Evolutionary conservation across 35 echinoderm and acorn worm species (phyloP).

Genomic region (Chiridota heheva): DNA sequence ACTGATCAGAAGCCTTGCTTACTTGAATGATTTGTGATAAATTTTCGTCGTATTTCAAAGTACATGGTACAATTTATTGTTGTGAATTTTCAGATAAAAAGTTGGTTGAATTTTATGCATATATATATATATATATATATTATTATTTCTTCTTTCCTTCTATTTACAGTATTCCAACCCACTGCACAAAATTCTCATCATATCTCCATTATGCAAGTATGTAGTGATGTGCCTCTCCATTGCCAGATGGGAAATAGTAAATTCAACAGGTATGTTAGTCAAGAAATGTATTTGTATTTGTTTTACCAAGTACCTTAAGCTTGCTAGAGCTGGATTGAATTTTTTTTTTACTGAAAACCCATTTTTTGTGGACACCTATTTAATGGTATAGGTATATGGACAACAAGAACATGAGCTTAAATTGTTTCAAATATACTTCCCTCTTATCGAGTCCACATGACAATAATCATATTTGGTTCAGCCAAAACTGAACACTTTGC

Average conservation of each 20-base stretch:
- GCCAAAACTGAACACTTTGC: no score
- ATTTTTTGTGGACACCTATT: neutral
- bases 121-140: neutral
- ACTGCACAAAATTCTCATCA: constrained; percentile 79
- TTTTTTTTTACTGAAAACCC: neutral
- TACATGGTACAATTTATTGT: neutral
- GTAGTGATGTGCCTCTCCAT: constrained; percentile 53
- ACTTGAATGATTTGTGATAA: no score
- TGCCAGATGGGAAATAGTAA: constrained; percentile 65
- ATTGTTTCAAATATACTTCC: neutral
- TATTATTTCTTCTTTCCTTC: neutral
- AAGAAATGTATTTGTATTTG: no score
- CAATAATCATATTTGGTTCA: no score
- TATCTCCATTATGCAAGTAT: constrained; percentile 77
- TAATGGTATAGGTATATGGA: neutral
- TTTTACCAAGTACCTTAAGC: neutral
- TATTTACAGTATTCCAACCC: constrained; percentile 77
- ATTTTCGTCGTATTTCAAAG: neutral
- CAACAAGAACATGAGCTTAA: neutral
- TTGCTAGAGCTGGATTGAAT: neutral
- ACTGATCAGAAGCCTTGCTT: no score
- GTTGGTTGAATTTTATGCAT: neutral
- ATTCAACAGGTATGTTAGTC: constrained; percentile 69
- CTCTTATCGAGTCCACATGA: no score
- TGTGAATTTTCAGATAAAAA: neutral